Evolutionary conservation across 2,797 vertebrate genomes (phyloP), one percentile per base, ranked within the genome.

Genomic region (Nannoperca australis): DNA sequence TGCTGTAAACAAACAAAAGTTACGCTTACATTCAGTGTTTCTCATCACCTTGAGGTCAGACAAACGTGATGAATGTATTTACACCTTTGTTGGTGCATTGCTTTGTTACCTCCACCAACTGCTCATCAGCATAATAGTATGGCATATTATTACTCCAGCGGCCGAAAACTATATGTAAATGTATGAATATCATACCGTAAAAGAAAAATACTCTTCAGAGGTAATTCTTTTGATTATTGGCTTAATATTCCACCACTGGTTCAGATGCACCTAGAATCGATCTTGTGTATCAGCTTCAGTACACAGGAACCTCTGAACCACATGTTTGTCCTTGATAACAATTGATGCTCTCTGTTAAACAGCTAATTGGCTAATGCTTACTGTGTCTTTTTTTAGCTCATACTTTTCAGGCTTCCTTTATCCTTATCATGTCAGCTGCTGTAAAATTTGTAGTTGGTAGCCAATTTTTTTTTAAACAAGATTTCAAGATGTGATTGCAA

Each of bases 361-460:
- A 42, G 40, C 12, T 5, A 14, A 42, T 42, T 42, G 13, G 40
- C 30, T 50, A 59, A 59, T 24, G 5, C n/a, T 10, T 6, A 24
- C 4, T 49, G 1, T 34, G 27, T 49, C 44, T 22, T 11, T 47
- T 27, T 47, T 49, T 14, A 9, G 30, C 30, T 64, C 13, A 14
- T 38, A 45, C 12, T 32, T 53, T 53, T 40, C 2, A 4, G 10
- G 7, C 51, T 24, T 34, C 7, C 20, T 50, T 56, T 36, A 65
- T 56, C 22, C 15, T 58, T 58, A 59, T 69, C 36, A 64, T 62
- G 22, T 40, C 44, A 47, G 56, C 50, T 81, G 18, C 65, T 27
- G 18, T 53, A 49, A 38, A 20, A 71, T 32, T 13, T 47, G 17
- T 40, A 15, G 45, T 61, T 54, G 32, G 34, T 27, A 34, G 14